Base-by-base conservation (phyloP, 2,888 invertebrate genomes). In the Aporophyla lueneburgensis region DNA sequence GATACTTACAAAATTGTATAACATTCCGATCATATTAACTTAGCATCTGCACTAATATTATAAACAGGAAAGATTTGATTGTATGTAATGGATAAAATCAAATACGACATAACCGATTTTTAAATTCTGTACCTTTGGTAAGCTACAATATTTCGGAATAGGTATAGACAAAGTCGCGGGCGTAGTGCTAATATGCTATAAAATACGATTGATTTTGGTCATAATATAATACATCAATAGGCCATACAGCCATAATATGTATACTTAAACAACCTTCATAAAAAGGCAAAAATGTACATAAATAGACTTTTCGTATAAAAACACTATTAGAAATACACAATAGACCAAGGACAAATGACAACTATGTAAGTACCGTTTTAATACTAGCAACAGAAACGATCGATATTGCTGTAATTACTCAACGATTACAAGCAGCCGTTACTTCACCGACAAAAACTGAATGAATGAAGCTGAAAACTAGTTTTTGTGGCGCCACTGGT, bases 371-470 rank as follows among this genome's bases (percentile, higher is more conserved):
- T 49, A 49, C 62, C 46, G 53, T 62, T 58, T 67, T 65, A 49
- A 33, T 69, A 65, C 61, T 79, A 51, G n/a, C 33, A 69, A 46
- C 33, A 65, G 51, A 70, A 66, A 63, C 75, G 54, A 77, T 67
- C 66, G 69, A 72, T 70, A 71, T 70, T 75, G 71, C 66, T 58
- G 68, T 59, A 76, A 86, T 81, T 78, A 74, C 83, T 70, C 78
- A 85, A 85, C 76, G 53, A 74, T 86, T 78, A 78, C 76, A 67
- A 40, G 56, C 49, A 51, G 54, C 84, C 58, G 67, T 86, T 86
- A 72, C 66, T 59, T 59, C 67, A 72, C 56, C 21, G 27, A 27
- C 72, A 86, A 83, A 86, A 83, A 81, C 56, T 74, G 33, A 33
- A 46, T 69, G 77, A 81, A 78, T 81, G 77, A 70, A 53, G 68